phyloP scores from a whole-genome alignment of 2,797 vertebrate genomes.

The Sebastes alutus region DNA sequence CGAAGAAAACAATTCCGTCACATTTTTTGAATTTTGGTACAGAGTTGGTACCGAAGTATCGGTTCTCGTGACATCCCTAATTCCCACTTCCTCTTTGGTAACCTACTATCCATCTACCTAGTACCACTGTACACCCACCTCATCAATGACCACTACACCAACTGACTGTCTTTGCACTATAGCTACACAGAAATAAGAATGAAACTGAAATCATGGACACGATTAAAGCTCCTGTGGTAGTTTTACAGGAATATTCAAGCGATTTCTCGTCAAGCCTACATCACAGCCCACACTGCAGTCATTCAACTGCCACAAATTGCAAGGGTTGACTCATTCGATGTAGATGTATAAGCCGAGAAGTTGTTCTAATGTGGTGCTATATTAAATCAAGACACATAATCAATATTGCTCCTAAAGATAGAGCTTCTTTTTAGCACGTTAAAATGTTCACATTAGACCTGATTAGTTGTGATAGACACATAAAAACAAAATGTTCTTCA shows the following conservation, averaged over 20 bases:
- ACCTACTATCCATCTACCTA: too few relatives aligned
- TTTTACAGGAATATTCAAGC: background rate
- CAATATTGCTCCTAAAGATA: background rate
- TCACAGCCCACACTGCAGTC: constrained; percentile 55
- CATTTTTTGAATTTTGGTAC: too few relatives aligned
- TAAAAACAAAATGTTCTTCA: background rate
- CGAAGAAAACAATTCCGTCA: too few relatives aligned
- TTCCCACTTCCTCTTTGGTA: too few relatives aligned
- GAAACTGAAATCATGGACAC: background rate
- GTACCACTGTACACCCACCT: too few relatives aligned
- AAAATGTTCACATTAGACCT: background rate
- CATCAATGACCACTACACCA: too few relatives aligned
- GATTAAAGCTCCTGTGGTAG: background rate
- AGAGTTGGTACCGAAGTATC: too few relatives aligned
- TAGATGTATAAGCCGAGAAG: background rate
- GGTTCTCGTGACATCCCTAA: too few relatives aligned
- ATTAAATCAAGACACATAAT: constrained; percentile 9
- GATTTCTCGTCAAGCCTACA: constrained; percentile 28
- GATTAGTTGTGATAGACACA: background rate
- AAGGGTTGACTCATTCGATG: constrained; percentile 74
- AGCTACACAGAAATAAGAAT: background rate
- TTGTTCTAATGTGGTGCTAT: background rate
- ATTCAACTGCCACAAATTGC: constrained; percentile 35
- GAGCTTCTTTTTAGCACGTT: background rate
- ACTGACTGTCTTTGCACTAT: background rate